A percentile compares a stretch with the other conserved stretches of the same genome.
phyloP scores from a whole-genome alignment of 2,113 vertebrate species.

The Mystacornis crossleyi region DNA sequence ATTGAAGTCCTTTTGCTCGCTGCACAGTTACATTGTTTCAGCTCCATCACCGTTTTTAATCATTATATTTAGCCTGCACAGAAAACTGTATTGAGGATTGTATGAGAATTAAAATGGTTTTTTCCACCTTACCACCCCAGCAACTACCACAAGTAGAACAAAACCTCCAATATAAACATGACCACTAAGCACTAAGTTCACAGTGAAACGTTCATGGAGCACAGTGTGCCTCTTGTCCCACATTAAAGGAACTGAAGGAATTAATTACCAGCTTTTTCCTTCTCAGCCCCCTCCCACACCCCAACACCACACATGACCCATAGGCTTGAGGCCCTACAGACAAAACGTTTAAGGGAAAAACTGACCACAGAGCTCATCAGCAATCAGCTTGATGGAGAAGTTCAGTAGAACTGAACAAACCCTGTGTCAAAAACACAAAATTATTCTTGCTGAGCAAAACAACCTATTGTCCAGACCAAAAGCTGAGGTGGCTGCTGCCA shows the following conservation, averaged over 20 bases:
- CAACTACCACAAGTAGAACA: background rate
- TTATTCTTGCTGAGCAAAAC: background rate
- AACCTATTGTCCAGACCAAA: background rate
- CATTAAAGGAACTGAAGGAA: background rate
- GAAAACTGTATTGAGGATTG: background rate
- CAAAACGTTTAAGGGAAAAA: background rate
- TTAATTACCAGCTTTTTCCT: background rate
- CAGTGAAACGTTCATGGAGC: background rate
- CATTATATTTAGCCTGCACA: background rate
- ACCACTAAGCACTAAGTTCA: background rate
- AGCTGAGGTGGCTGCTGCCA: background rate
- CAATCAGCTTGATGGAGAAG: background rate
- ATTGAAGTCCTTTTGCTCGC: background rate
- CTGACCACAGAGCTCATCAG: background rate
- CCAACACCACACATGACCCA: rapidly evolving
- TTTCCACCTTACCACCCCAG: background rate
- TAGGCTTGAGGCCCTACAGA: rapidly evolving
- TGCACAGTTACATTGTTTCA: background rate
- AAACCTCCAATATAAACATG: background rate
- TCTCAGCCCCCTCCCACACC: background rate
- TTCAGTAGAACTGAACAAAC: background rate
- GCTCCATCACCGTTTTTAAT: background rate
- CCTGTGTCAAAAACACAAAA: background rate
- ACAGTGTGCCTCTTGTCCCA: too few relatives aligned
- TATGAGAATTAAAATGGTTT: background rate